Percentiles rank a stretch among this genome's conserved stretches.
phyloP scores from a whole-genome alignment of 1,140 invertebrate species.

The Centruroides sculpturatus region DNA sequence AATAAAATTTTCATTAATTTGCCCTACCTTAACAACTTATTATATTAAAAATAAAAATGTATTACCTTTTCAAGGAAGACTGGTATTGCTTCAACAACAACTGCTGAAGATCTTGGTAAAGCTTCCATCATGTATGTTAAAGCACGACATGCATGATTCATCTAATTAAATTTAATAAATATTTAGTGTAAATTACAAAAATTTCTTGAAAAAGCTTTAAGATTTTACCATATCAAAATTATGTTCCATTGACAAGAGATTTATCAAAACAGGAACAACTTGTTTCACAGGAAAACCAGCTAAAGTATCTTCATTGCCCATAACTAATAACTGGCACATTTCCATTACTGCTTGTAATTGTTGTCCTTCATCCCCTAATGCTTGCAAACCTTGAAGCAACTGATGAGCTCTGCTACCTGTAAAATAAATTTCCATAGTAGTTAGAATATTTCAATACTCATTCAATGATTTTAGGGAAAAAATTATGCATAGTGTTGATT shows the following conservation, averaged over 20 bases:
- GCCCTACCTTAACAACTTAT: neutral
- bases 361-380: slow-evolving; percentile 86
- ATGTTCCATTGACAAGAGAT: slow-evolving; percentile 76
- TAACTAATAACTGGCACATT: slow-evolving; percentile 96
- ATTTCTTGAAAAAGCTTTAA: too few relatives aligned
- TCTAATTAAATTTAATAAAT: slow-evolving; percentile 47
- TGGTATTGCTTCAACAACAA: slow-evolving; percentile 92
- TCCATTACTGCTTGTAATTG: slow-evolving; percentile 94
- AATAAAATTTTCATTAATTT: neutral
- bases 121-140: slow-evolving; percentile 99
- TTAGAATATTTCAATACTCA: too few relatives aligned
- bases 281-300: slow-evolving; percentile 96
- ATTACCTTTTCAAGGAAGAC: slow-evolving; percentile 72
- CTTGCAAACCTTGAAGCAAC: slow-evolving; percentile 79
- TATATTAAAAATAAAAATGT: neutral
- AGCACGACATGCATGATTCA: slow-evolving; percentile 97
- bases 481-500: too few relatives aligned
- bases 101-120: slow-evolving; percentile 82
- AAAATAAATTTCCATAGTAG: slow-evolving; percentile 13
- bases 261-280: slow-evolving; percentile 86
- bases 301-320: slow-evolving; percentile 98
- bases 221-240: slow-evolving; percentile 87
- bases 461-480: too few relatives aligned
- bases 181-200: too few relatives aligned
- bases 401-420: slow-evolving; percentile 83